Conservation (phyloP, 2,888 invertebrate genomes). For the Volucella zonaria region DNA sequence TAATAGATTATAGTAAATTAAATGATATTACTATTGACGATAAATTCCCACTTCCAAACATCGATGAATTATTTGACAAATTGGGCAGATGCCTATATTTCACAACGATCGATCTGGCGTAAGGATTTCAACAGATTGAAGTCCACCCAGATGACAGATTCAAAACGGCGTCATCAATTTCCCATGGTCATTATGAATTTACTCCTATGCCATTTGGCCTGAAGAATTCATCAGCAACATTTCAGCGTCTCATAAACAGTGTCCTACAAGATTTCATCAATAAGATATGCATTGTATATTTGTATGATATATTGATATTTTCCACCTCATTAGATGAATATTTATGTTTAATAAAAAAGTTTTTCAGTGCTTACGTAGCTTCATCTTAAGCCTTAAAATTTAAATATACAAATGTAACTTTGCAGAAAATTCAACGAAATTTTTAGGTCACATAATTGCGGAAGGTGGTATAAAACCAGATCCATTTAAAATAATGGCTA, state of each 20-base stretch:
- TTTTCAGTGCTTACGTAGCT: background rate
- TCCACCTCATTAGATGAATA: constrained; percentile 65
- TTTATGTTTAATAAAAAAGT: constrained; percentile 24
- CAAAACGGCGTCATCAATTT: no score
- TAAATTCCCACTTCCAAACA: constrained; percentile 75
- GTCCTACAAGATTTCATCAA: no score
- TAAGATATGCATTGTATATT: constrained; percentile 69
- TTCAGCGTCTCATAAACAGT: no score
- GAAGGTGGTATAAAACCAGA: constrained; percentile 56
- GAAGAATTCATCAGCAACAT: no score
- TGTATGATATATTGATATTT: constrained; percentile 76
- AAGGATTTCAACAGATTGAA: constrained; percentile 77
- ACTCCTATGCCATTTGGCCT: no score
- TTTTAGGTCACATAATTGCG: constrained; percentile 59
- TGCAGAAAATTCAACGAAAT: constrained; percentile 27
- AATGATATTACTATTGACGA: constrained; percentile 61
- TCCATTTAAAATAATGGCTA: constrained; percentile 32
- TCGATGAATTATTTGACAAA: constrained; percentile 76
- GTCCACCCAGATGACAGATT: constrained; percentile 60
- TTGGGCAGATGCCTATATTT: constrained; percentile 76
- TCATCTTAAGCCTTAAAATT: constrained; percentile 59
- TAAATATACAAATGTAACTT: constrained; percentile 55
- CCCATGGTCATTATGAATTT: no score
- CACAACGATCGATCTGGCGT: constrained; percentile 74
- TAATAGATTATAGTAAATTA: constrained; percentile 31